These are phyloP conservation scores for Bos taurus DNA, from an alignment of 2,113 vertebrate species.

Conservation along the genomic window ARS-UCD2.0 NC_037345.1:1018501-1019000, in stretches of 20 bases:
- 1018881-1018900: not conserved
- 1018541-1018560: not conserved
- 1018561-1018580: not conserved
- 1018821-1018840: not conserved
- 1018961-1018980: not conserved
- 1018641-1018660: not conserved
- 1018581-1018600: not conserved
- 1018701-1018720: not conserved
- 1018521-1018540: not conserved
- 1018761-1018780: not conserved
- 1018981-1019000: not conserved
- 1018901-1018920: not conserved
- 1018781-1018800: not conserved
- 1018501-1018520: not conserved
- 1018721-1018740: not conserved
- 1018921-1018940: not conserved
- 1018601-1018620: not conserved
- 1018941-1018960: not conserved
- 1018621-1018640: not conserved
- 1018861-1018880: not conserved
- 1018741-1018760: not conserved
- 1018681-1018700: not conserved
- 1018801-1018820: not conserved
- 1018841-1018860: not conserved
- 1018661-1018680: not conserved